Evolutionary conservation across 2,888 invertebrate genomes (phyloP), one percentile per base, ranked within the genome.

Genomic region (Meloe dianella): DNA sequence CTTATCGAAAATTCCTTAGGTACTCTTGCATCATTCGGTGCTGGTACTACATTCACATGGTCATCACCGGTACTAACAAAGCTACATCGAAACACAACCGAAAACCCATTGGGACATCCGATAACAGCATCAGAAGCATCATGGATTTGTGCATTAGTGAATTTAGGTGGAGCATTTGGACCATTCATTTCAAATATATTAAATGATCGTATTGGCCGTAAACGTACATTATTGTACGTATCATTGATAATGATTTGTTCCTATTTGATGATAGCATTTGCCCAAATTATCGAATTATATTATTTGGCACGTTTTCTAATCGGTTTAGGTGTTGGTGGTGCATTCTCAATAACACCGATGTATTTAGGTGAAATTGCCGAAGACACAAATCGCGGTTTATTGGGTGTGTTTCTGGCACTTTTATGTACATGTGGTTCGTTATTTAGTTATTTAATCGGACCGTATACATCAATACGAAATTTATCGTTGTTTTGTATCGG

Each of bases 311-410:
- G 86, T 63, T 85, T 87, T 73, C 83, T 86, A 68, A 88, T 87
- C 82, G 93, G 93, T 54, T 77, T 91, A 0, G 89, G 88, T 1
- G 86, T 89, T 0, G 91, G 92, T 0, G 88, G 90, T 78, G 84
- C 89, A 14, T 92, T 91, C 83, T 89, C 91, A 0, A 88, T 91
- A 1, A 88, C 90, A 0, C 94, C 95, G 0, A 92, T 95, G 88
- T 96, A 95, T 83, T 89, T 94, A 67, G 93, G 93, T 51, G 96
- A 96, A 84, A 92, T 94, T 41, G 89, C 94, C 6, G 91, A 93
- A 85, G 89, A 90, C 64, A 90, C 91, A 32, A 88, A 90, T 17
- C 86, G 96, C 67, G 96, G 96, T 0, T 24, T 57, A 8, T 35
- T 63, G 1, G 63, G 63, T 9, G 57, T 57, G 9, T 10, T 63